Evolutionary conservation across 2,888 invertebrate genomes (phyloP), one percentile per base, ranked within the genome.

Genomic region (Proisotoma minuta): DNA sequence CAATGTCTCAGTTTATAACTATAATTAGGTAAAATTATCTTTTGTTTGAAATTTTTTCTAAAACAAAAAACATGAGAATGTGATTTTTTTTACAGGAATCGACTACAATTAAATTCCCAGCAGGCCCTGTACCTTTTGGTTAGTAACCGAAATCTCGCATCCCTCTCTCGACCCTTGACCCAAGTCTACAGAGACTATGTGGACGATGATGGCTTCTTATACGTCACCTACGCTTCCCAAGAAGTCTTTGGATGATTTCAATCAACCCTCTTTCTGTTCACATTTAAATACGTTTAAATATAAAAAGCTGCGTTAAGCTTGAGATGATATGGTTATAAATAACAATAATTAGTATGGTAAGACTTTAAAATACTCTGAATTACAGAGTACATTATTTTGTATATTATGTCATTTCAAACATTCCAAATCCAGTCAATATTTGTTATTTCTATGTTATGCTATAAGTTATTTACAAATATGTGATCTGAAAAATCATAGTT

Each of bases 161-260:
- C 88, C 70, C 84, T 91, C 79, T 88, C 89, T 24, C 81, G 87
- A 71, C 89, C 91, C 0, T 82, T 93, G 79, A 84, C 87, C 0
- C 89, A 93, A 78, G 84, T 91, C 0, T 91, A 92, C 78, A 83
- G 84, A 39, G 84, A 85, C 65, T 84, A 88, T 73, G 84, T 85
- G 51, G 88, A 88, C 70, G 85, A 85, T 28, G 92, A 92, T 77
- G 93, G 93, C 0, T 93, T 91, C 76, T 83, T 93, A 0, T 91
- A 92, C 77, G 85, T 92, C 75, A 90, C 90, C 0, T 93, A 92
- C 76, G 91, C 92, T 0, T 91, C 91, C 24, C 91, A 92, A 79
- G 91, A 92, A 80, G 88, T 89, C 73, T 93, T 92, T 77, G 92
- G 91, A 12, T 81, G 79, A 69, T 24, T 20, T 15, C 12, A n/a